Evolutionary conservation across 2,888 invertebrate species (phyloP), one percentile per base, ranked within the genome.

Genomic region (Thalpophila matura): DNA sequence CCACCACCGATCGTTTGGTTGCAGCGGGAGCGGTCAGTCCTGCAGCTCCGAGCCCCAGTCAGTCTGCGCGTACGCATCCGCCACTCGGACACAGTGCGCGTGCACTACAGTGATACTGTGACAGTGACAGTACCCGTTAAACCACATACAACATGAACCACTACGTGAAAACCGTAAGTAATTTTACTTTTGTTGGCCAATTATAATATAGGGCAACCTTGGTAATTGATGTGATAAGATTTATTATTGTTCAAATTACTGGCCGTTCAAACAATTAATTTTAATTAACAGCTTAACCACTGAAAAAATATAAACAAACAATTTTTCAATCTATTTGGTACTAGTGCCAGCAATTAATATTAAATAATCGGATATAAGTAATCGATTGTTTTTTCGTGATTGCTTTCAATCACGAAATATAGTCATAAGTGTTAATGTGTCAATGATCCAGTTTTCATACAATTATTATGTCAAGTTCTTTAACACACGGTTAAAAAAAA

Each of bases 121-220:
- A 88, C 87, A 91, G 91, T 92, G 91, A 80, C 78, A 75, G 70
- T 77, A 72, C 77, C 74, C 62, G 60, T 60, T 68, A 62, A 68
- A 67, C 77, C 61, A 74, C 60, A 77, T 71, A 59, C 86, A 88
- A 78, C 76, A 94, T 93, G 94, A 92, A 88, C 82, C 88, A 85
- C 86, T 90, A 90, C 90, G 79, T 90, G 68, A 91, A 87, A 91
- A 89, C 91, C 76, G 94, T 94, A 88, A 94, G 94, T 93, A 65
- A 55, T 57, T 53, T 54, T 37, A 68, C 43, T 60, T 55, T 57
- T 35, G 54, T 67, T 64, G 14, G 6, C 6, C 7, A 54, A 31
- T 50, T 29, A 29, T 53, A 43, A 47, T 54, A 31, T 9, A 31
- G 7, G 14, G 47, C 9, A 40, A 47, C 42, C 43, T 61, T 53